Base-by-base conservation (phyloP, 2,797 vertebrate genomes). In the Sebastes vulpes region DNA sequence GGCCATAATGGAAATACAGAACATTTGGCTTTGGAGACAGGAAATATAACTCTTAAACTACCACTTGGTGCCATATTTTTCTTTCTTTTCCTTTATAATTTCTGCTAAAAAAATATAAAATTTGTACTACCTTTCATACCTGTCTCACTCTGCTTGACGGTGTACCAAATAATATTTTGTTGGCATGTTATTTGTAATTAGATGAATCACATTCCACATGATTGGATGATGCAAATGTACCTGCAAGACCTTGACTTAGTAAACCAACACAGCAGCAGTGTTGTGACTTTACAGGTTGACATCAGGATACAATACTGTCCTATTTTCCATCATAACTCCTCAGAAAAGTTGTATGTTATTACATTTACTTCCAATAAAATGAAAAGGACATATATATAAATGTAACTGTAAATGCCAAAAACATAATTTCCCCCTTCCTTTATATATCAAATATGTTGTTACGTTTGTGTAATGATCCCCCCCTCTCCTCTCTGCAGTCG, bases 401-500 rank as follows among this genome's bases (percentile, higher is more conserved):
- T 67, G 48, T 53, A 31, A 28, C 12, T 42, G 16, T n/a, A 29
- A 65, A 65, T 56, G 14, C 20, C 7, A 26, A 26, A 25, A 57
- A 38, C 18, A 21, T 16, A 14, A 3, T 3, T n/a, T 64, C 23
- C 12, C 4, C 7, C 0, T 18, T 26, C 10, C 4, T 56, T 28
- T 10, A 9, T 57, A 9, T 5, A 11, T 65, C 8, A 31, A 9
- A 52, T 52, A 16, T 18, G 9, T 1, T 29, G 8, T 28, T n/a
- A 60, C 5, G 32, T 25, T 38, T 20, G 18, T 18, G n/a, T 25
- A 59, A 54, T 6, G 2, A 35, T 57, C 9, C 1, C 23, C 29
- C 32, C 32, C 11, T 75, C 35, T 77, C 18, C 21, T 54, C 9
- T 75, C 57, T 52, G 3, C 93, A 99, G 99, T 83, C 99, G 98